Base-by-base conservation (phyloP, 2,797 vertebrate genomes). In the Heterohyrax brucei region DNA sequence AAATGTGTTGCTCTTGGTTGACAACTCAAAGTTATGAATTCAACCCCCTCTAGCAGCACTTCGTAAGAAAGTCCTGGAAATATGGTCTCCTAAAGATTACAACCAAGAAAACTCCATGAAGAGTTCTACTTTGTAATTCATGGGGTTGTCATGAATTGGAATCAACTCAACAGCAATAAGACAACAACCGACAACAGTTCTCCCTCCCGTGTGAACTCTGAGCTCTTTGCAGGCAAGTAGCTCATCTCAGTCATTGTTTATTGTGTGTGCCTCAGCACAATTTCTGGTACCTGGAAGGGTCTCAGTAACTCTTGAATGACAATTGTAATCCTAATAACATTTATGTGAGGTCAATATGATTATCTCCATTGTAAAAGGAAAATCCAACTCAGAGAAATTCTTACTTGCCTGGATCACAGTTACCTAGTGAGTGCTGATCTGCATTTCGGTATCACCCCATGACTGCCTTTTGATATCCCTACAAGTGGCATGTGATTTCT, bases 121-220 rank as follows among this genome's bases (percentile, higher is more conserved):
- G 70, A 44, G 26, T 73, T 73, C 33, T 44, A 4, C 19, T 73
- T 22, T 39, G 70, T 39, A 73, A 22, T 3, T 3, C 33, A 44
- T 44, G 70, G 12, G 68, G 68, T n/a, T n/a, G 28, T 13, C 66
- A 70, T 5, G 30, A 18, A 30, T 70, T 24, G 30, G 26, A 21
- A 33, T 21, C 21, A n/a, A 33, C 22, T 72, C 68, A 72, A 19
- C 6, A 13, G 68, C 68, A 22, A 22, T 5, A 19, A 8, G 30
- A 19, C 5, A 61, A 61, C 33, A 44, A 22, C 18, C 6, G 9
- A 21, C 33, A 72, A 19, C 4, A 50, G 5, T 3, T 24, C 21
- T 33, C 76, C 1, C 1, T 13, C 16, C 62, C 10, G 3, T 0
- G 3, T n/a, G 18, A 21, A 10, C 18, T 21, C 4, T 7, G 21